These are phyloP conservation scores for Proctacanthus coquilletti DNA, from an alignment of 1,140 invertebrate genomes.

Conservation along the genomic window DNA sequence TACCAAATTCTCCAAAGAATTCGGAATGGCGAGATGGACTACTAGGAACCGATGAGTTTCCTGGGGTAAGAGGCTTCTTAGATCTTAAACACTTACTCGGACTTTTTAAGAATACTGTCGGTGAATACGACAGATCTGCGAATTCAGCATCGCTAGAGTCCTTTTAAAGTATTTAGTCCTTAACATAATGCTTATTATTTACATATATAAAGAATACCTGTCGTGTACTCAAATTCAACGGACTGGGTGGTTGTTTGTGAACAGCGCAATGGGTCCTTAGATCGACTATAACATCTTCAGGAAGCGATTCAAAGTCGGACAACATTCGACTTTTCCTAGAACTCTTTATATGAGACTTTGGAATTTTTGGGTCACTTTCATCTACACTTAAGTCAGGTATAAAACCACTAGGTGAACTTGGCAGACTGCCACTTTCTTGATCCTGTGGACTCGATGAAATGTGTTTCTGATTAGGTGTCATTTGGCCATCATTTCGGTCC, in stretches of 20 bases:
- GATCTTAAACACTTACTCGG: background rate
- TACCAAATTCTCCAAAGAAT: conserved; percentile 42
- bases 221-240: conserved; percentile 17
- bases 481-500: too few species aligned
- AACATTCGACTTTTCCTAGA: conserved; percentile 19
- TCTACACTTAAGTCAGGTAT: too few species aligned
- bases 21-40: conserved; percentile 45
- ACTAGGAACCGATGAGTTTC: conserved; percentile 43
- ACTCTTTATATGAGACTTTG: too few species aligned
- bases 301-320: conserved; percentile 24
- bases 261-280: conserved; percentile 13
- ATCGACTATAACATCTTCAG: conserved; percentile 24
- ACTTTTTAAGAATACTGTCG: conserved; percentile 9
- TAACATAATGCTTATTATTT: conserved; percentile 2
- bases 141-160: conserved; percentile 29
- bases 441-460: too few species aligned
- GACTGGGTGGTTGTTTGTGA: conserved; percentile 20
- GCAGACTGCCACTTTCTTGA: too few species aligned
- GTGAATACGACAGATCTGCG: conserved; percentile 15
- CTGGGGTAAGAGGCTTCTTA: conserved; percentile 14
- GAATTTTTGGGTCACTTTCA: too few species aligned
- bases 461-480: too few species aligned
- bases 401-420: too few species aligned
- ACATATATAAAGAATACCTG: conserved; percentile 14
- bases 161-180: conserved; percentile 4